Evolutionary conservation across 2,113 vertebrate genomes (phyloP), one percentile per base, ranked within the genome.

Genomic region (Tenrec ecaudatus): DNA sequence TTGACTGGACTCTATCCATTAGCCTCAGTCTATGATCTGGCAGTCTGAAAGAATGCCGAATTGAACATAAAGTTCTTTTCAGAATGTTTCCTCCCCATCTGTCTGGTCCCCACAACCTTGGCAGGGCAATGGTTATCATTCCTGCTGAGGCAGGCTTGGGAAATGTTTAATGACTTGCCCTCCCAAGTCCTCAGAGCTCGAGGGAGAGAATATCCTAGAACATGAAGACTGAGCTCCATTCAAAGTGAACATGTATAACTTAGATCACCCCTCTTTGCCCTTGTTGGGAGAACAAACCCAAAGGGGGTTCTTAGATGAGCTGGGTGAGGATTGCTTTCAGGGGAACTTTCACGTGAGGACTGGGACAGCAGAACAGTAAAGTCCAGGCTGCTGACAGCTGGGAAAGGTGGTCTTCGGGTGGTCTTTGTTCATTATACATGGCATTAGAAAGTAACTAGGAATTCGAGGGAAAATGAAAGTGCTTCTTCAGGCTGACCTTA

Each of bases 331-430:
- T 91, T 92, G 94, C 57, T 62, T 23, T 19, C 7, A 29, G 69
- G 91, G 60, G 77, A 80, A 77, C 81, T 69, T 53, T 90, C 80
- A 82, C 88, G 92, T 89, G 66, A 80, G 86, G 43, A 66, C 38
- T 95, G 76, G 91, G 92, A 77, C 2, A 57, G 86, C 7, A n/a
- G 64, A 90, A 88, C 57, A 90, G 84, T 88, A 80, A 92, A 93
- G 95, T 66, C 38, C 36, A 86, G 90, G 31, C 89, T 86, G 93
- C 83, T 95, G 95, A 95, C 87, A 86, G 89, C 78, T 78, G 2
- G 36, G 69, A 94, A 96, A 96, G 82, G 88, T 53, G 47, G 47
- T 53, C 47, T 53, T 93, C 73, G 19, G 16, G 3, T 92, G 66
- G 71, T 94, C 23, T 95, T 86, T 73, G 94, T 94, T 79, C 68